Evolutionary conservation across 2,888 invertebrate genomes (phyloP).

Genomic region (Glyphotaelius pellucidus): DNA sequence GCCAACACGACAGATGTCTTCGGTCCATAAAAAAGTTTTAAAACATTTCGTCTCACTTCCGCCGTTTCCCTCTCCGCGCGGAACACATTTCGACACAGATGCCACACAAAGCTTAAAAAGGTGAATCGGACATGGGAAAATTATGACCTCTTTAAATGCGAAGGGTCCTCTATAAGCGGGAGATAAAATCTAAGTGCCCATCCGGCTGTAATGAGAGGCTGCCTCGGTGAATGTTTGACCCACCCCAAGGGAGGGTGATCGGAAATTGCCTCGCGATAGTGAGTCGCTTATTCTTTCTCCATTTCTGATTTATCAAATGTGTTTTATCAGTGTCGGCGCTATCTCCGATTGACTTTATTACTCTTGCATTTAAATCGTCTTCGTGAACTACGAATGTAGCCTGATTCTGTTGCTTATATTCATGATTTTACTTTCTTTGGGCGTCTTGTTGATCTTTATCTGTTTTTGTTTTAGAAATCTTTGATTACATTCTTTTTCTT

Average conservation of each 20-base stretch:
- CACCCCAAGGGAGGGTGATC: conserved; percentile 59
- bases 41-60: conserved; percentile 50
- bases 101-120: conserved; percentile 61
- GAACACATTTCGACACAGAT: conserved; percentile 59
- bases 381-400: background rate
- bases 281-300: conserved; percentile 56
- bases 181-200: conserved; percentile 71
- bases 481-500: background rate
- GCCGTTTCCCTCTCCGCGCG: conserved; percentile 22
- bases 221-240: conserved; percentile 65
- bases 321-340: conserved; percentile 33
- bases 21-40: conserved; percentile 60
- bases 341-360: conserved; percentile 16
- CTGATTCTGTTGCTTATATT: background rate
- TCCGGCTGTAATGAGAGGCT: conserved; percentile 74
- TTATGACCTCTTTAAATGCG: conserved; percentile 66
- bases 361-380: conserved; percentile 35
- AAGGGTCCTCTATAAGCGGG: conserved; percentile 64
- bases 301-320: conserved; percentile 56
- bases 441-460: background rate
- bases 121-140: conserved; percentile 65
- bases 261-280: conserved; percentile 66
- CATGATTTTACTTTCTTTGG: background rate
- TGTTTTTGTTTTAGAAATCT: background rate
- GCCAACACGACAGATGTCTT: conserved; percentile 63